Base-by-base conservation (phyloP, 2,888 invertebrate species). In the Rotaria magnacalcarata region DNA sequence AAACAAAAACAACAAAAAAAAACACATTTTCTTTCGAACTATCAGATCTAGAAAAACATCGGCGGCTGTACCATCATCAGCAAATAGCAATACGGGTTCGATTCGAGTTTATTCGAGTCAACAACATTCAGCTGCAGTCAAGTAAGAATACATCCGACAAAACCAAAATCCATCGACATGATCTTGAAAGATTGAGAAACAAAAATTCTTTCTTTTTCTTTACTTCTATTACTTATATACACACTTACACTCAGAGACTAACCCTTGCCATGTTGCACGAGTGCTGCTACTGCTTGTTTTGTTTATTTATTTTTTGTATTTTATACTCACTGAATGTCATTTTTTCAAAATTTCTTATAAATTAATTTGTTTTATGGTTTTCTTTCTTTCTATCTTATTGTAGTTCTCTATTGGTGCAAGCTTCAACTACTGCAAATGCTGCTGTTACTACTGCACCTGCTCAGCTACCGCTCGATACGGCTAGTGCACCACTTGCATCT, bases 81-180 rank as follows among this genome's bases (percentile, higher is more conserved):
- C 67, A 27, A 67, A 43, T 41, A 80, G 8, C 47, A 80, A 41
- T 24, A 80, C 75, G 11, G 75, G 75, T 47, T 80, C 75, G 75
- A 80, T 80, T 80, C 75, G 75, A 80, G n/a, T 80, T 24, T 80
- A 80, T 80, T 41, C 75, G 41, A 80, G 43, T 80, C 43, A 47
- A 80, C 41, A 80, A 47, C 75, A 80, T 43, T 7, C 41, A 80
- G 8, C 75, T 80, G 24, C 75, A 24, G 27, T 67, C 67, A 80
- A 80, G 75, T 80, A 80, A 80, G 75, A 47, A 47, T 80, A 43
- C 6, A 67, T 67, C 14, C 11, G 52, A 52, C 16, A 27, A 60
- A 14, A 10, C 34, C 27, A 27, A 14, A 67, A 67, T 34, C 67
- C 67, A 67, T 67, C 67, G 16, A 27, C 27, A 67, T 67, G 67